These are phyloP conservation scores for Pyrgus malvae DNA, from an alignment of 2,888 invertebrate genomes.

Conservation along the genomic window DNA sequence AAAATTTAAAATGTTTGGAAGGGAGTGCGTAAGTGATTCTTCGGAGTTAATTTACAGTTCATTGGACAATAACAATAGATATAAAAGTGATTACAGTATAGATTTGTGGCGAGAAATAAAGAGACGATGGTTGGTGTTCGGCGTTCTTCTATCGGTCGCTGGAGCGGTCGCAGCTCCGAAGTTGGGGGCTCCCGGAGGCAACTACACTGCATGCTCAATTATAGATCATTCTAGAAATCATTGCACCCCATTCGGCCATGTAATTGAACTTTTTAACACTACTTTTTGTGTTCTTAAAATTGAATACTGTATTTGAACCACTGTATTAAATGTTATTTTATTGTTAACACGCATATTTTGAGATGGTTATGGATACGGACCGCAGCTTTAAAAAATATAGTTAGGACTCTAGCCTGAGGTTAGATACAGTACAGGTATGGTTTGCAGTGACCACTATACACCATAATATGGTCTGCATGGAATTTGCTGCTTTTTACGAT, in stretches of 20 bases:
- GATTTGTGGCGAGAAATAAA: conserved; percentile 54
- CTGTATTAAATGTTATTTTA: too few relatives aligned
- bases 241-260: conserved; percentile 65
- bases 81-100: conserved; percentile 44
- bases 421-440: too few relatives aligned
- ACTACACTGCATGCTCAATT: conserved; percentile 60
- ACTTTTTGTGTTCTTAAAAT: neutral
- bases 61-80: conserved; percentile 29
- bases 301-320: neutral
- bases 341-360: too few relatives aligned
- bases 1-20: conserved; percentile 26
- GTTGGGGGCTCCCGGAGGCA: conserved; percentile 70
- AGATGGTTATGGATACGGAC: too few relatives aligned
- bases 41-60: conserved; percentile 35
- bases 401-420: too few relatives aligned
- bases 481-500: too few relatives aligned
- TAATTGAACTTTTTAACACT: conserved; percentile 44
- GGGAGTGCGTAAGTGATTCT: conserved; percentile 31
- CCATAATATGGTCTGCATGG: too few relatives aligned
- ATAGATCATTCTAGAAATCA: conserved; percentile 65
- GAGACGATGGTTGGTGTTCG: conserved; percentile 59
- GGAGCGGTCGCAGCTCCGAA: conserved; percentile 59
- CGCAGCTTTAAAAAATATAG: too few relatives aligned
- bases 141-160: conserved; percentile 54
- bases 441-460: too few relatives aligned